Base-by-base conservation (phyloP, 1,140 invertebrate species). In the Aphelenchoides besseyi region DNA sequence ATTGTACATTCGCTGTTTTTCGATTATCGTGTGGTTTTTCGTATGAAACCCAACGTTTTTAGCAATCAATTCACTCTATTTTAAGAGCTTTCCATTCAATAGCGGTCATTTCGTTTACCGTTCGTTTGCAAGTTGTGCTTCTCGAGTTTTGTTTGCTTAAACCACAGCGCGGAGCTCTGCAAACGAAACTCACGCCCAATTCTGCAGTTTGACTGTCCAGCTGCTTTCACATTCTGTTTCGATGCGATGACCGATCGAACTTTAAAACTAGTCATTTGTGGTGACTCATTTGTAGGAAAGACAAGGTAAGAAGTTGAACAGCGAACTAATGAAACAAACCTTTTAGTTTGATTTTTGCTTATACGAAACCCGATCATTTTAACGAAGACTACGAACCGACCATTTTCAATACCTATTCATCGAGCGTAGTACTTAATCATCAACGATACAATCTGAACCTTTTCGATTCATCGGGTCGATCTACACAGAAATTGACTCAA, bases 181-280 rank as follows among this genome's bases (percentile, higher is more conserved):
- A n/a, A n/a, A n/a, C n/a, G n/a, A n/a, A n/a, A n/a, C n/a, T 41
- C 37, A 41, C 5, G 37, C 37, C n/a, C 37, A 41, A 41, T 41
- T 8, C n/a, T 41, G 37, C 37, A n/a, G 5, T 41, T 41, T 5
- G 5, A n/a, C n/a, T 41, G 37, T 41, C n/a, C n/a, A 5, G 37
- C 5, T 5, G 37, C n/a, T 41, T n/a, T 41, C 37, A 41, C n/a
- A 41, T 41, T 5, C 37, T 41, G 5, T 41, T 8, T 41, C n/a
- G 55, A 59, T 23, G 55, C 5, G 5, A 59, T 48, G 41, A 59
- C 63, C 12, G 63, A 66, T 28, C n/a, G 29, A 53, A 66, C 32
- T n/a, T 16, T 70, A 12, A 70, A 70, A 70, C 28, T 70, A n/a
- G 63, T 67, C n/a, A 37, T 70, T 62, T 35, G 68, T 41, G 69